Evolutionary conservation across 2,797 vertebrate genomes (phyloP).

Genomic region (Molossus molossus): DNA sequence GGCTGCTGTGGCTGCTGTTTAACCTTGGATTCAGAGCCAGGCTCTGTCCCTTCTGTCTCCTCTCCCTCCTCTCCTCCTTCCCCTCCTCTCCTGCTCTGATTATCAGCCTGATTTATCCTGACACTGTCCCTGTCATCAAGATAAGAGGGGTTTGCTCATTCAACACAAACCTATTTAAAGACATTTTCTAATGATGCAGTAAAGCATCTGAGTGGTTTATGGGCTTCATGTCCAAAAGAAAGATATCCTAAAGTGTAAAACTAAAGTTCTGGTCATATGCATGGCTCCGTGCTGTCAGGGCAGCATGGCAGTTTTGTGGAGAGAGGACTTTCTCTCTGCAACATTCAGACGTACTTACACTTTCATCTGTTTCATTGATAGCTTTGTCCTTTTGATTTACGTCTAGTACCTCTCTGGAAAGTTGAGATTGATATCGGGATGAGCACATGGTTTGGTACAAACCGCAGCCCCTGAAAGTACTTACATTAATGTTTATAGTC

Average conservation of each 20-base stretch:
- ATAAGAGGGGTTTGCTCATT: not conserved
- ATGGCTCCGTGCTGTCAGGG: not conserved
- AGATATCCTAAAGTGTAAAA: not conserved
- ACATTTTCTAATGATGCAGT: not conserved
- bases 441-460: slow-evolving; percentile 9
- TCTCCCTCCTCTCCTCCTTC: not conserved
- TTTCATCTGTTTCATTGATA: not conserved
- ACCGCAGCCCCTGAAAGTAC: not conserved
- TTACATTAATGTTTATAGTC: not conserved
- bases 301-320: not conserved
- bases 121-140: not conserved
- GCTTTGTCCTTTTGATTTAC: slow-evolving; percentile 15
- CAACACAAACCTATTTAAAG: not conserved
- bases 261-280: not conserved
- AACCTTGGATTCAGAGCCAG: not conserved
- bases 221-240: not conserved
- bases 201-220: not conserved
- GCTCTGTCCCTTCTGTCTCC: not conserved
- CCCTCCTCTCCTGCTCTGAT: not conserved
- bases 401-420: not conserved
- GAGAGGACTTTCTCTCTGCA: not conserved
- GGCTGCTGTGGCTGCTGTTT: not conserved
- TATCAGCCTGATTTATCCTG: not conserved
- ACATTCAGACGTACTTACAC: accelerated
- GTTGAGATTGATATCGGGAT: not conserved